These are phyloP conservation scores for Argyra leucocephala DNA, from an alignment of 2,888 invertebrate species.

Conservation along the genomic window DNA sequence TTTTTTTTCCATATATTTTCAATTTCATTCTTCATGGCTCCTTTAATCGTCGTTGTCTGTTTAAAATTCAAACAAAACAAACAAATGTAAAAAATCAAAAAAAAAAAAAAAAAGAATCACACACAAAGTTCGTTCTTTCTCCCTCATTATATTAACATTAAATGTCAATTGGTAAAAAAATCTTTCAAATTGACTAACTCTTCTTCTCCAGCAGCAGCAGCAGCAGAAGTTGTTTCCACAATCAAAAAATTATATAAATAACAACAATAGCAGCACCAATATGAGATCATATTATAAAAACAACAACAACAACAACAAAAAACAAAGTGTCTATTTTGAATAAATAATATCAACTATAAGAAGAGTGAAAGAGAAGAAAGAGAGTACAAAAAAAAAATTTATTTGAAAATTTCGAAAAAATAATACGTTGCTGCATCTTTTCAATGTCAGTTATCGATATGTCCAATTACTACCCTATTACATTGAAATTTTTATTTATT, in stretches of 20 bases:
- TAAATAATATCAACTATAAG: background rate
- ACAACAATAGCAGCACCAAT: no score
- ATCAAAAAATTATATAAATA: background rate
- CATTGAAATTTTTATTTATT: background rate
- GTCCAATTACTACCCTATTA: conserved; percentile 1
- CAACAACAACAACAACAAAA: background rate
- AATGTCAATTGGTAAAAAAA: conserved; percentile 1
- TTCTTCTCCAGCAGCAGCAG: background rate
- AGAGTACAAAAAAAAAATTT: background rate
- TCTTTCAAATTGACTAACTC: background rate
- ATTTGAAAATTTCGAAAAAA: background rate
- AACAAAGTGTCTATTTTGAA: background rate
- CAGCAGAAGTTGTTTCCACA: background rate
- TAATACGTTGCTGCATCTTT: background rate
- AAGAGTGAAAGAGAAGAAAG: background rate
- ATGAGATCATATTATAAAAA: no score
- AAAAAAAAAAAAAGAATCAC: background rate
- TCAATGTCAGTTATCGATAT: background rate
- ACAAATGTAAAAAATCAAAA: background rate
- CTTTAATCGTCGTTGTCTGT: background rate
- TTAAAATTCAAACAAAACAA: background rate
- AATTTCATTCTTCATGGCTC: background rate
- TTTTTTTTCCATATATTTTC: no score
- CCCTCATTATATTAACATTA: background rate
- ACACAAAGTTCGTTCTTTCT: background rate